These are phyloP conservation scores for Temnothorax longispinosus DNA, from an alignment of 1,140 invertebrate genomes.

Conservation along the genomic window DNA sequence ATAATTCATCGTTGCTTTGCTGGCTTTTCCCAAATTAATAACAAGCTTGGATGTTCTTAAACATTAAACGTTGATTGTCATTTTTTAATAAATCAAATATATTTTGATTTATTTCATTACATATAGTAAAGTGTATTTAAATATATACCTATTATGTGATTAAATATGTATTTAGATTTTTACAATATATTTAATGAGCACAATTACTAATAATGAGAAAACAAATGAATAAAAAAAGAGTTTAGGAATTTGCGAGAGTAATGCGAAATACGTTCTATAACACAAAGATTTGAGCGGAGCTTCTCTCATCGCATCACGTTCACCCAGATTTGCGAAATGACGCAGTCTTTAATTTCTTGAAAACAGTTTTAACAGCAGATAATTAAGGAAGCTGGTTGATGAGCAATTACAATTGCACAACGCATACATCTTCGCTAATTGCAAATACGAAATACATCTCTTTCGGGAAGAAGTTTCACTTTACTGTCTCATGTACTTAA, in stretches of 20 bases:
- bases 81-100: not conserved
- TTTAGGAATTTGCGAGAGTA: not conserved
- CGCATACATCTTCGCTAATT: conserved; percentile 64
- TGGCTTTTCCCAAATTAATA: conserved; percentile 16
- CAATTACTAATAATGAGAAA: not conserved
- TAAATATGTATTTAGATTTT: not conserved
- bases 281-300: not conserved
- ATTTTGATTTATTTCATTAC: not conserved
- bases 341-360: conserved; percentile 49
- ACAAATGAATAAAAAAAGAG: not conserved
- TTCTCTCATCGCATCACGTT: not conserved
- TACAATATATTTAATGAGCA: not conserved
- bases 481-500: not conserved
- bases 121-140: not conserved
- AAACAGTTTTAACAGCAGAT: conserved; percentile 62
- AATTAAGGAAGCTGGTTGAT: conserved; percentile 73
- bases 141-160: not conserved
- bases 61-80: not conserved
- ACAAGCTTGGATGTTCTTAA: not conserved
- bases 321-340: conserved; percentile 3
- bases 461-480: conserved; percentile 57
- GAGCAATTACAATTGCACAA: conserved; percentile 77
- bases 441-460: conserved; percentile 61
- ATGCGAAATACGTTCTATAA: not conserved
- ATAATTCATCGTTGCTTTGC: not conserved